Percentiles rank a stretch among this genome's conserved stretches.
phyloP scores from a whole-genome alignment of 35 echinoderm and acorn worm genomes.

The Heliocidaris erythrogramma region DNA sequence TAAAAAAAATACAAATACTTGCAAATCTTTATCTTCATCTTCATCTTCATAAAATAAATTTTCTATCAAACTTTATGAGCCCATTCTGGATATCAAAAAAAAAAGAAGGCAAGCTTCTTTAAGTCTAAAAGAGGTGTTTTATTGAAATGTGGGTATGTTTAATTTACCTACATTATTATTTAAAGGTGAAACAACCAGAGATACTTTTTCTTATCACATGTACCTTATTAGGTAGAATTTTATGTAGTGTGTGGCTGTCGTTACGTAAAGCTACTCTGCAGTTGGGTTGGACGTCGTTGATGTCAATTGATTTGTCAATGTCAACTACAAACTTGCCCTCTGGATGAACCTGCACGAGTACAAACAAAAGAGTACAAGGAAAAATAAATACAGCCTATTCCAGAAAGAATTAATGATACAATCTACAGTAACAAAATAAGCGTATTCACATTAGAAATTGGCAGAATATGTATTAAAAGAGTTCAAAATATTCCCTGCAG shows the following conservation, averaged over 20 bases:
- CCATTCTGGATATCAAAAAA: neutral
- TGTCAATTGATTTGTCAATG: conserved; percentile 97
- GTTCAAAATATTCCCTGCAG: too few species aligned
- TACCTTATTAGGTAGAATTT: conserved; percentile 98
- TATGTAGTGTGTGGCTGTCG: conserved; percentile 98
- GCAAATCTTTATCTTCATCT: neutral
- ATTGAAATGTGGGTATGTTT: too few species aligned
- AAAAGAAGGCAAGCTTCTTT: neutral
- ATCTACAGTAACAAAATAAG: too few species aligned
- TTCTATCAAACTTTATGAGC: too few species aligned
- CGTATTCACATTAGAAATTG: too few species aligned
- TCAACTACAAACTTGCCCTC: conserved; percentile 99
- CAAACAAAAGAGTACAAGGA: conserved; percentile 25
- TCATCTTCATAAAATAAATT: neutral
- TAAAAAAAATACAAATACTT: too few species aligned
- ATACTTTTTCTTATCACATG: neutral
- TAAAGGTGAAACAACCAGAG: too few species aligned
- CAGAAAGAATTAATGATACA: too few species aligned
- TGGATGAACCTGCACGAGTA: conserved; percentile 83
- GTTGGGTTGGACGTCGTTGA: conserved; percentile 92
- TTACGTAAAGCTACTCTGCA: conserved; percentile 96
- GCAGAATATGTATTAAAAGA: too few species aligned
- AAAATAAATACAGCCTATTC: neutral
- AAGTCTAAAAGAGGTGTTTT: neutral
- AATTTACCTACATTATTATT: too few species aligned